Evolutionary conservation across 2,888 invertebrate species (phyloP), one percentile per base, ranked within the genome.

Genomic region (Platycnemis pennipes): DNA sequence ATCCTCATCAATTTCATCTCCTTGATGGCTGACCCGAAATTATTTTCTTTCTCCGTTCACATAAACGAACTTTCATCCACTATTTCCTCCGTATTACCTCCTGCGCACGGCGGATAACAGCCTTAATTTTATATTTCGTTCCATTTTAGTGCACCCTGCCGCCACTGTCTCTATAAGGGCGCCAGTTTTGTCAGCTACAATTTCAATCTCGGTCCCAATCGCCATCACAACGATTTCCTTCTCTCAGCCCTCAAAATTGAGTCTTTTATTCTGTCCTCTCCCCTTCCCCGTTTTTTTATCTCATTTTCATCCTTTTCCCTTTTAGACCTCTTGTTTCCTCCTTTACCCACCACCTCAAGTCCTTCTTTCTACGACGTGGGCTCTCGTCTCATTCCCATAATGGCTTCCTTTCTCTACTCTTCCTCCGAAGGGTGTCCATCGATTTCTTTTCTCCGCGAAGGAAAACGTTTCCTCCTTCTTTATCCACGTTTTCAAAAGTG

Each of bases 151-250:
- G 44, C 63, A 1, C 49, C 42, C 37, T 49, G 53, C 31, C 89
- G 5, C 16, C 37, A 37, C 37, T 42, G 5, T 11, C 42, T 44
- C 63, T 42, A 63, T 13, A 44, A 69, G 91, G 91, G 91, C 91
- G 91, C 91, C 91, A 69, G 63, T 91, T 91, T 91, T 45, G 31
- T 63, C 26, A 44, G 56, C 63, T 91, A 44, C 63, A 44, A 56
- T 91, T 91, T 91, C 91, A 91, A 91, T 91, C 91, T 91, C 69
- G 63, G 69, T 44, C 89, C 69, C 44, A 56, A 91, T 91, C 91
- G 91, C 91, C 91, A 63, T 91, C 44, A 63, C 91, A 44, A 44
- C 63, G 91, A 91, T 91, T 91, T 91, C 63, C 91, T 63, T 69
- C 91, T 63, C 56, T 89, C 63, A 89, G 89, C 56, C 89, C 69